Base-by-base conservation (phyloP, 2,888 invertebrate genomes). In the Zonitis immaculata region DNA sequence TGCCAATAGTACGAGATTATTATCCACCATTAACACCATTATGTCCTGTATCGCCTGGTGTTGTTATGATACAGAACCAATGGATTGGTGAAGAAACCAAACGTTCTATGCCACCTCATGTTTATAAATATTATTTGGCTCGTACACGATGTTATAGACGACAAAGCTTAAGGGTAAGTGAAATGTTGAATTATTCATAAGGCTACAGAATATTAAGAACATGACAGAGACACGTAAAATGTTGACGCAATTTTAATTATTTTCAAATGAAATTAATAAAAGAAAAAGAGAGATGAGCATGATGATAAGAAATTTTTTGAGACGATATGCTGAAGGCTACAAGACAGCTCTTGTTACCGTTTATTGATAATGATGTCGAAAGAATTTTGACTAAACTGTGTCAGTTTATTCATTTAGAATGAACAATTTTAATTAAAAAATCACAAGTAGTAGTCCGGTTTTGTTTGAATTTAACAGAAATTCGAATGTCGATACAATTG, bases 21-120 rank as follows among this genome's bases (percentile, higher is more conserved):
- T 74, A 73, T 65, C 73, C 73, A 30, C 67, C 73, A 47, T 69
- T 66, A 47, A 64, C 72, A 45, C 67, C 68, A 27, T 61, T 69
- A 51, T 68, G 67, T 57, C 69, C 71, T 35, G 58, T 64, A 9
- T 68, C 71, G 32, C 67, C 73, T 47, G 67, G 66, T 47, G 66
- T 66, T 18, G 18, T 39, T 6, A 11, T 20, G 54, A 54, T 51
- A 18, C 65, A 67, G 57, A 72, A 75, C 57, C 71, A 73, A 57
- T 85, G 85, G 85, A 84, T 85, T 69, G 85, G 85, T 47, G 82
- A 84, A 71, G 85, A 85, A 72, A 85, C 85, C 46, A 81, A 81
- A 61, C 77, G 79, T 39, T 77, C 81, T 7, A 71, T 85, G 68
- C 85, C 85, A 9, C 78, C 80, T 2, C 83, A 85, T 68, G 83